These are phyloP conservation scores for Chymomyza amoena DNA, from an alignment of 2,888 invertebrate genomes.

Conservation along the genomic window DNA sequence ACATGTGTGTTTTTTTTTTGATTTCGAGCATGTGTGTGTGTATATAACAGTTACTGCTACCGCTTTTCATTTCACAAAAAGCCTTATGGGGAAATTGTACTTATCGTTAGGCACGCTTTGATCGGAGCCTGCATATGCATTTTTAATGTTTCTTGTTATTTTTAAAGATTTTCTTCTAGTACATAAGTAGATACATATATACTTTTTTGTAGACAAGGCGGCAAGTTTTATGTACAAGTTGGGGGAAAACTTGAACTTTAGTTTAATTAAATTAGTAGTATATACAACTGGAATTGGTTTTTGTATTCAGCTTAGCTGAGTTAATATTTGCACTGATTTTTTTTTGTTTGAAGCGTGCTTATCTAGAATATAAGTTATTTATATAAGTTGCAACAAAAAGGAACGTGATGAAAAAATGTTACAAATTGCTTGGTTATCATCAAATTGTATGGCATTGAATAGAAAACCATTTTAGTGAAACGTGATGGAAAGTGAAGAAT, in stretches of 20 bases:
- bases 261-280: neutral
- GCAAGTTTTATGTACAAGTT: neutral
- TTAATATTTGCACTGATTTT: neutral
- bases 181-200: no score
- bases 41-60: neutral
- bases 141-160: slow-evolving; percentile 17
- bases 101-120: slow-evolving; percentile 19
- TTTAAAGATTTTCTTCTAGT: neutral
- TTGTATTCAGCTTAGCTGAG: neutral
- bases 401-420: neutral
- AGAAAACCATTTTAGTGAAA: neutral
- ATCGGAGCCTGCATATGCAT: slow-evolving; percentile 33
- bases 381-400: neutral
- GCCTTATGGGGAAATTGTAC: slow-evolving; percentile 40
- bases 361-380: neutral
- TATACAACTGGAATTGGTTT: neutral
- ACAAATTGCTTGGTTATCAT: neutral
- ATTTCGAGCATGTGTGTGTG: slow-evolving; percentile 1
- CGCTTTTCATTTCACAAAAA: slow-evolving; percentile 35
- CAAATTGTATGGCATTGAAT: neutral
- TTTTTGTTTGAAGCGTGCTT: neutral
- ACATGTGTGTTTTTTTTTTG: neutral
- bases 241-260: neutral
- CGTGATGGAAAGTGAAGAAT: no score
- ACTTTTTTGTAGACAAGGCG: neutral